Conservation (phyloP, 1,140 invertebrate species). For the Battus philenor region DNA sequence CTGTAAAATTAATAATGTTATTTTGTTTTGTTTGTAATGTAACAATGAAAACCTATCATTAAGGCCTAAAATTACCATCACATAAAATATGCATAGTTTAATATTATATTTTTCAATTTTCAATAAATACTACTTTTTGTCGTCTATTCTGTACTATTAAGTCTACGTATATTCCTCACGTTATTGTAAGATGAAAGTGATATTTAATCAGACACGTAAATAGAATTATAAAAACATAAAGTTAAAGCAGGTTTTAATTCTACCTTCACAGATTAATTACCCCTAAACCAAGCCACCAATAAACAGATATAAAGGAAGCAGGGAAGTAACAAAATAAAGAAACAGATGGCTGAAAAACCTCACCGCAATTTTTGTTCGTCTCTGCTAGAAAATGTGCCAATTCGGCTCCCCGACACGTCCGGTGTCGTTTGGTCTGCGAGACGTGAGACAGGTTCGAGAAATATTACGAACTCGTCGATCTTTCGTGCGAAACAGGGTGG, state of each 20-base stretch:
- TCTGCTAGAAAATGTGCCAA: conserved; percentile 38
- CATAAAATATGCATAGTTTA: too few relatives aligned
- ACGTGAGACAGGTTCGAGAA: conserved; percentile 11
- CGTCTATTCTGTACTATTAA: too few relatives aligned
- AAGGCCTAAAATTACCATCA: too few relatives aligned
- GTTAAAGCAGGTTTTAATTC: conserved; percentile 31
- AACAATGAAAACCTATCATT: too few relatives aligned
- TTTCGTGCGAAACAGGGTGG: conserved; percentile 22
- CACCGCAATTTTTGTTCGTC: conserved; percentile 50
- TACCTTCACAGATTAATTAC: conserved; percentile 53
- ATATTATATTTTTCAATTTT: too few relatives aligned
- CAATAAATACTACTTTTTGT: too few relatives aligned
- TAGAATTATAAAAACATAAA: conserved; percentile 31
- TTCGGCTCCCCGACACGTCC: conserved; percentile 30
- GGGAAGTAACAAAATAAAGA: conserved; percentile 55
- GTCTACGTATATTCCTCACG: too few relatives aligned
- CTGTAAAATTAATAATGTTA: too few relatives aligned
- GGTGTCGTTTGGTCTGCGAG: conserved; percentile 27
- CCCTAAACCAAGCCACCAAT: conserved; percentile 49
- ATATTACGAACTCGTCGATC: conserved; percentile 20
- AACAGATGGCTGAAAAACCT: conserved; percentile 49
- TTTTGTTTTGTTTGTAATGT: too few relatives aligned
- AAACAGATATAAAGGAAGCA: conserved; percentile 50
- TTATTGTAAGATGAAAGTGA: too few relatives aligned
- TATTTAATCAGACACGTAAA: conserved; percentile 15